These are phyloP conservation scores for Sipha flava DNA, from an alignment of 1,140 invertebrate species.

Conservation along the genomic window DNA sequence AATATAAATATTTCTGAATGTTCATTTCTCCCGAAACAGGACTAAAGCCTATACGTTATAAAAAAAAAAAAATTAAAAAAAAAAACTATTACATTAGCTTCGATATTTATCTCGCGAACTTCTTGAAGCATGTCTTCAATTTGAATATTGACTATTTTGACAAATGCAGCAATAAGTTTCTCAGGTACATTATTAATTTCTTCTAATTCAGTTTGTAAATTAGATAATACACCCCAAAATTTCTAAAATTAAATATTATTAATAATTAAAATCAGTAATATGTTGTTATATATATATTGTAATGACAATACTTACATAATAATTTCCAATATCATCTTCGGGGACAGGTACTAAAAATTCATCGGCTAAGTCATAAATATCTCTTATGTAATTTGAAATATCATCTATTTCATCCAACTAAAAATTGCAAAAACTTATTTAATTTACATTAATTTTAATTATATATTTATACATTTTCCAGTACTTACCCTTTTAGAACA, in stretches of 20 bases:
- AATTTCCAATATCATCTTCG: slow-evolving; percentile 49
- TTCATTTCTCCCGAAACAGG: too few relatives aligned
- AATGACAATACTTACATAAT: slow-evolving; percentile 34
- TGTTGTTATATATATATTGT: not conserved
- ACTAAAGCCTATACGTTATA: too few relatives aligned
- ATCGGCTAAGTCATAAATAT: slow-evolving; percentile 63
- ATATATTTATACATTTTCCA: not conserved
- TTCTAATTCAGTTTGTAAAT: not conserved
- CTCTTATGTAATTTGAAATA: slow-evolving; percentile 58
- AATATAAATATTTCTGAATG: too few relatives aligned
- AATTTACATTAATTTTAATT: not conserved
- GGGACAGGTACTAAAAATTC: slow-evolving; percentile 57
- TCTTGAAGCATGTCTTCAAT: not conserved
- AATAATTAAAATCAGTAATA: not conserved
- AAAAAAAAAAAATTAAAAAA: not conserved
- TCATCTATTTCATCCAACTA: slow-evolving; percentile 55
- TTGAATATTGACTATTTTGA: not conserved
- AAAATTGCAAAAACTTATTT: not conserved
- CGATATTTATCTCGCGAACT: not conserved
- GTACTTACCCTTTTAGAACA: not conserved
- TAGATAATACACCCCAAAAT: not conserved
- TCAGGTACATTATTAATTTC: not conserved
- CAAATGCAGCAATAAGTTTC: not conserved
- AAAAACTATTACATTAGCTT: not conserved
- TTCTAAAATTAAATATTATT: not conserved